Percentiles rank a stretch among this genome's conserved stretches.
Evolutionary conservation across 2,113 vertebrate genomes (phyloP).

Genomic region (Xiphophorus couchianus): DNA sequence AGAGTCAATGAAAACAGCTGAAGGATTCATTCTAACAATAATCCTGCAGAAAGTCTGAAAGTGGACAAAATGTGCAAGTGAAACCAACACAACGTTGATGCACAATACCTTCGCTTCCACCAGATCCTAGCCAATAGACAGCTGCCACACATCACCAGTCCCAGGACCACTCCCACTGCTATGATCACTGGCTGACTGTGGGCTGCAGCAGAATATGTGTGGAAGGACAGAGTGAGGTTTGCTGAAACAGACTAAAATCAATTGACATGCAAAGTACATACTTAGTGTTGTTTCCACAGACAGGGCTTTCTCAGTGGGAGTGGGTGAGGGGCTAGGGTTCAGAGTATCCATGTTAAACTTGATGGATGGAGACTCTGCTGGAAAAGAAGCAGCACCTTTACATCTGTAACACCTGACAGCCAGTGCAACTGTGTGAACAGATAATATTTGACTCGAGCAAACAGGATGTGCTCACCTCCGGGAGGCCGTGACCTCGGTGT

Average conservation of each 20-base stretch:
- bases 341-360: conserved; percentile 28
- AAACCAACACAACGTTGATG: background rate
- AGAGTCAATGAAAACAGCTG: background rate
- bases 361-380: conserved; percentile 48
- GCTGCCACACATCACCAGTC: conserved; percentile 76
- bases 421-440: background rate
- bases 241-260: background rate
- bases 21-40: background rate
- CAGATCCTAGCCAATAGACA: conserved; percentile 82
- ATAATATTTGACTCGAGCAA: background rate
- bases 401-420: background rate
- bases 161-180: conserved; percentile 79
- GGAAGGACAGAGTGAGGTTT: conserved; percentile 27
- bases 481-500: conserved; percentile 41
- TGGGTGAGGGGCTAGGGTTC: conserved; percentile 19
- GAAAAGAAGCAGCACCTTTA: background rate
- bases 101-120: conserved; percentile 82
- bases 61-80: background rate
- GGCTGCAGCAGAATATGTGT: conserved; percentile 40
- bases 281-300: conserved; percentile 68
- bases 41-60: background rate
- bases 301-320: conserved; percentile 59
- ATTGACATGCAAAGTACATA: conserved; percentile 31
- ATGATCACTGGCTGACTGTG: conserved; percentile 77
- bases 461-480: conserved; percentile 3